Conservation (phyloP, 2,888 invertebrate species). For the Clostera curtula region DNA sequence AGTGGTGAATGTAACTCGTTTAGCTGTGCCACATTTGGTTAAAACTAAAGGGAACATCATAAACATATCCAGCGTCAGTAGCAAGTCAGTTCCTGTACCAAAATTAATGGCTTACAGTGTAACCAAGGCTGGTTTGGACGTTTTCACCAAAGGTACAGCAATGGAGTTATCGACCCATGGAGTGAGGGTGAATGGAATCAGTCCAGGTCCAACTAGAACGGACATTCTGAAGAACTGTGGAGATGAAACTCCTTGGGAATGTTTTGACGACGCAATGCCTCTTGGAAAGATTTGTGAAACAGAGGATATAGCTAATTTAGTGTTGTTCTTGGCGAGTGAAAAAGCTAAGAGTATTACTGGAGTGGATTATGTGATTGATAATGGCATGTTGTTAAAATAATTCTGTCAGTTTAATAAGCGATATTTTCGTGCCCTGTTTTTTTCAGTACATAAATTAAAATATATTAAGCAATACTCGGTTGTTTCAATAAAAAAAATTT, state of each 20-base stretch:
- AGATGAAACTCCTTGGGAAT: slow-evolving; percentile 63
- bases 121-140: slow-evolving; percentile 85
- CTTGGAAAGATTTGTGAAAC: slow-evolving; percentile 24
- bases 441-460: too few species aligned
- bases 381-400: slow-evolving; percentile 43
- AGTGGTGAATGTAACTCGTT: slow-evolving; percentile 25
- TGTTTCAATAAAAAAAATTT: too few species aligned
- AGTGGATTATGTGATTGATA: slow-evolving; percentile 25
- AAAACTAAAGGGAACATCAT: slow-evolving; percentile 33
- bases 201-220: slow-evolving; percentile 29
- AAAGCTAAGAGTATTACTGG: slow-evolving; percentile 30
- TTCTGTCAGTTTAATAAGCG: slow-evolving; percentile 4
- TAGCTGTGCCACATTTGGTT: slow-evolving; percentile 28
- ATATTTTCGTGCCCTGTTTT: background rate
- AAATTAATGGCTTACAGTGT: slow-evolving; percentile 68
- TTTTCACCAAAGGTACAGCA: slow-evolving; percentile 84
- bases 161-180: slow-evolving; percentile 46
- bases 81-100: slow-evolving; percentile 5
- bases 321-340: slow-evolving; percentile 29
- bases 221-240: slow-evolving; percentile 50
- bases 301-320: slow-evolving; percentile 27
- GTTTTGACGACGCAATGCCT: slow-evolving; percentile 11
- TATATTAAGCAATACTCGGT: too few species aligned
- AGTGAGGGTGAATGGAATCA: slow-evolving; percentile 25
- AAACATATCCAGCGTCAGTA: slow-evolving; percentile 33